phyloP scores from a whole-genome alignment of 2,888 invertebrate genomes.

The Euzophera pinguis region DNA sequence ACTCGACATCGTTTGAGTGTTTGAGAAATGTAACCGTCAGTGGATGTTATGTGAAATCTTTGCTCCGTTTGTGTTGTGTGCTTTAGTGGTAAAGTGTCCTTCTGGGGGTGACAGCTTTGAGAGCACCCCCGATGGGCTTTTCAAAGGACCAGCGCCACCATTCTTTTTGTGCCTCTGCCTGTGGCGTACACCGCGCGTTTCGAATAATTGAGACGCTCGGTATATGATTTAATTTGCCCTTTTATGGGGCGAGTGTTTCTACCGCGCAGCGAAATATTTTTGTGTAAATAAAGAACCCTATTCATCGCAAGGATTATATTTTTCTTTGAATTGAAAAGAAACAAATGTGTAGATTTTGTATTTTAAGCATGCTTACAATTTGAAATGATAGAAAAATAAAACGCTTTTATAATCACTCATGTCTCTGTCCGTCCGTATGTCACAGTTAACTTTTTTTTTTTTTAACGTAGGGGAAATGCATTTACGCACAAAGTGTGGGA shows the following conservation, averaged over 20 bases:
- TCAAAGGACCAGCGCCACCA: constrained; percentile 71
- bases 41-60: not conserved
- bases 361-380: no score
- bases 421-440: no score
- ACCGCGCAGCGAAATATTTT: constrained; percentile 44
- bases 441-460: no score
- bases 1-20: constrained; percentile 34
- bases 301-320: constrained; percentile 30
- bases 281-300: constrained; percentile 31
- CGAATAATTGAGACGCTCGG: constrained; percentile 71
- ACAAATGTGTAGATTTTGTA: no score
- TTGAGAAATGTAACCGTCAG: constrained; percentile 21
- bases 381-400: no score
- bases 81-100: constrained; percentile 55
- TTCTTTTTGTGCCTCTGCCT: constrained; percentile 66
- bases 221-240: constrained; percentile 77
- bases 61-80: constrained; percentile 37
- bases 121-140: constrained; percentile 69
- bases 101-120: constrained; percentile 75
- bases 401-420: no score
- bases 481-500: no score
- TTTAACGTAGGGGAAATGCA: no score
- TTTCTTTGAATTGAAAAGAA: constrained; percentile 18
- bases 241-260: constrained; percentile 55
- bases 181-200: constrained; percentile 61